phyloP scores from a whole-genome alignment of 2,113 vertebrate species.

The Cyanocitta stelleri region DNA sequence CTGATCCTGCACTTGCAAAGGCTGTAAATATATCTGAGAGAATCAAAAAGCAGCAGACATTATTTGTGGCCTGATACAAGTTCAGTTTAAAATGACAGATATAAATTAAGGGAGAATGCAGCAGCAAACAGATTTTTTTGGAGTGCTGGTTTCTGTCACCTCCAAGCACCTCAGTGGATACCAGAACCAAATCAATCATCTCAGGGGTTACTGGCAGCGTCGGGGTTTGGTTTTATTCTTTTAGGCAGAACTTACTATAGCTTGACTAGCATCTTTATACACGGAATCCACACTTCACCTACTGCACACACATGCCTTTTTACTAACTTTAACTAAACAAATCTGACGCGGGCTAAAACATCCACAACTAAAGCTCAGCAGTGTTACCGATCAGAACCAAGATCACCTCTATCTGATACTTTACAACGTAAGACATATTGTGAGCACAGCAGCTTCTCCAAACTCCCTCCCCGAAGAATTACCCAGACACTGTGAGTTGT shows the following conservation, averaged over 20 bases:
- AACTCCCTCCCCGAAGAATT: neutral
- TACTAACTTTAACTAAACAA: neutral
- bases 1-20: neutral
- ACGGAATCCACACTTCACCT: neutral
- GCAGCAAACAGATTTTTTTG: neutral
- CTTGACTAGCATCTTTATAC: neutral
- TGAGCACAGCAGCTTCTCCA: neutral
- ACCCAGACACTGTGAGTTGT: rapidly evolving
- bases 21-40: neutral
- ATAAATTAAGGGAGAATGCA: neutral
- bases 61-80: neutral
- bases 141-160: neutral
- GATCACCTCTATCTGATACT: neutral
- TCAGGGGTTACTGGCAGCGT: rapidly evolving
- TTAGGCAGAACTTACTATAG: neutral
- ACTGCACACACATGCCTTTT: neutral
- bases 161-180: rapidly evolving
- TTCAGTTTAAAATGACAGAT: neutral
- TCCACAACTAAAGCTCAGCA: neutral
- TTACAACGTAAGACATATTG: neutral
- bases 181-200: neutral
- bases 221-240: neutral
- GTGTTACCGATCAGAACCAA: rapidly evolving
- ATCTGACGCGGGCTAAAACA: neutral
- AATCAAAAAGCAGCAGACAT: neutral